Percentiles rank a stretch among this genome's conserved stretches.
phyloP scores from a whole-genome alignment of 2,113 vertebrate species.

The Elgaria multicarinata region DNA sequence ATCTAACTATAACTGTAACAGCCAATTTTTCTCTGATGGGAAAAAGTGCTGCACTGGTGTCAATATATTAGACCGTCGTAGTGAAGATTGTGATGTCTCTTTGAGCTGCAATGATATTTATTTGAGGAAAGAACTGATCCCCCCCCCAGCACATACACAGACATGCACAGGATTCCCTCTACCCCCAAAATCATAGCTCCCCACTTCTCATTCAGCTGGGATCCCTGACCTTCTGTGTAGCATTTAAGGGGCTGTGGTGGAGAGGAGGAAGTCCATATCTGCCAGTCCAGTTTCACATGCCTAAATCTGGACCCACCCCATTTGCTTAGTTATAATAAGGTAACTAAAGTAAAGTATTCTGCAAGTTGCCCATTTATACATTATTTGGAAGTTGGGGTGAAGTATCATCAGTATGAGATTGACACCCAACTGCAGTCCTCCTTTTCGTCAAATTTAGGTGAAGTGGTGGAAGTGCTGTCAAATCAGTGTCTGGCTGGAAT shows the following conservation, averaged over 20 bases:
- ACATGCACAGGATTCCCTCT: too few relatives aligned
- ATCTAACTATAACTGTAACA: constrained; percentile 72
- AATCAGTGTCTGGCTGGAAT: background rate
- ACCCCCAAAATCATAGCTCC: background rate
- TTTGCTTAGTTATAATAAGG: constrained; percentile 43
- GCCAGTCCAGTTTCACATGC: too few relatives aligned
- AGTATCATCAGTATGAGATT: background rate
- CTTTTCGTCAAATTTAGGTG: background rate
- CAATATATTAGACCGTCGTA: constrained; percentile 69
- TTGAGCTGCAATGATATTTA: constrained; percentile 67
- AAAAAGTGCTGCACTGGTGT: constrained; percentile 66
- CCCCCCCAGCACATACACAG: background rate
- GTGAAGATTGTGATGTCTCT: constrained; percentile 61
- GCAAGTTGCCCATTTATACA: background rate
- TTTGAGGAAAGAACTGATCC: constrained; percentile 51
- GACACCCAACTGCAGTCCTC: background rate
- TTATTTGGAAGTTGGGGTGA: background rate
- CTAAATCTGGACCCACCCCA: too few relatives aligned
- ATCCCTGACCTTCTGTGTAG: too few relatives aligned
- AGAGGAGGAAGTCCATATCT: background rate
- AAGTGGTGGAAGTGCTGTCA: background rate
- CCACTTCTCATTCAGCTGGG: too few relatives aligned
- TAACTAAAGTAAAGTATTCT: constrained; percentile 20
- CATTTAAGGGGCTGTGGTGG: background rate
- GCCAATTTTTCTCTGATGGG: constrained; percentile 71